Conservation (phyloP, 2,888 invertebrate genomes). For the Prosapia bicincta region DNA sequence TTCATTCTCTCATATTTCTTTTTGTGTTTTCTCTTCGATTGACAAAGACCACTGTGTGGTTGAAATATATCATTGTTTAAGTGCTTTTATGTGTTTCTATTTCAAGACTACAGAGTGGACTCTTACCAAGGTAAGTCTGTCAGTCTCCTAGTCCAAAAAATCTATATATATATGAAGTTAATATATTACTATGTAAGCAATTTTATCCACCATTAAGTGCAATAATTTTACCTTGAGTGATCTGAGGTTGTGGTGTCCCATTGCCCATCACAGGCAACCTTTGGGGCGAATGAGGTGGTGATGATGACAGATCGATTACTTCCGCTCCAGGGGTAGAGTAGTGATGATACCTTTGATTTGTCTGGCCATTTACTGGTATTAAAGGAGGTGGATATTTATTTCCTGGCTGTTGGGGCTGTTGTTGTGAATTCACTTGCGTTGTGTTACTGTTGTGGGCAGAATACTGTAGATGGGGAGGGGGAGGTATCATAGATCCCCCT, state of each 20-base stretch:
- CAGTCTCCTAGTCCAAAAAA: no score
- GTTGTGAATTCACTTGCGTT: constrained; percentile 2
- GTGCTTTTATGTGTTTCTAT: no score
- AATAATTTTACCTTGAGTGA: no score
- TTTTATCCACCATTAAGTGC: no score
- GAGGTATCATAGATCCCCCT: constrained; percentile 27
- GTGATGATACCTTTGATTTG: constrained; percentile 31
- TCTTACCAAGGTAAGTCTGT: no score
- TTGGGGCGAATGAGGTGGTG: constrained; percentile 48
- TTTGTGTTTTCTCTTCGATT: no score
- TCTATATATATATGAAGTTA: no score
- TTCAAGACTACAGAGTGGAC: no score
- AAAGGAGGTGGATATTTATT: constrained; percentile 54
- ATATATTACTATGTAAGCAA: no score
- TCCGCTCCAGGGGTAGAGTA: constrained; percentile 42
- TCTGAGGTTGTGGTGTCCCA: constrained; percentile 28
- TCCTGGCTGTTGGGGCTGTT: constrained; percentile 13
- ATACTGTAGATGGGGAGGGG: constrained; percentile 34
- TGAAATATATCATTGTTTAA: no score
- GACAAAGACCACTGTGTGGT: no score
- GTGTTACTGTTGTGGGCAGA: constrained; percentile 6
- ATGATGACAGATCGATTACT: constrained; percentile 53
- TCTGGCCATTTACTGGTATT: constrained; percentile 48
- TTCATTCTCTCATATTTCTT: no score
- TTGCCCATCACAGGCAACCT: constrained; percentile 30